Evolutionary conservation across 2,797 vertebrate genomes (phyloP), one percentile per base, ranked within the genome.

Genomic region (Peromyscus aztecus): DNA sequence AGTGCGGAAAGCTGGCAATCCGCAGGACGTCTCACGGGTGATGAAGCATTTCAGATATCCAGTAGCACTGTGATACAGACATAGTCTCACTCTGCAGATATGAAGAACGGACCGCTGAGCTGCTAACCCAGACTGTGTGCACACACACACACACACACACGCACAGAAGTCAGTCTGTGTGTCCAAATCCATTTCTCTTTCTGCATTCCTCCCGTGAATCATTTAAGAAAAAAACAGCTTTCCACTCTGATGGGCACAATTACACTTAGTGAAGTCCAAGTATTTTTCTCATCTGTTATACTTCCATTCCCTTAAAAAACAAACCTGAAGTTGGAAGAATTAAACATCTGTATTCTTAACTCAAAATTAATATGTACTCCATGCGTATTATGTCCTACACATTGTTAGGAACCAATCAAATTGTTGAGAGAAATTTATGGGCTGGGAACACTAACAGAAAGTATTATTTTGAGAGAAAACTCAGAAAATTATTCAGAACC

Each of bases 391-490:
- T 29, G 43, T 3, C 63, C 12, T 34, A 57, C 0, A 90, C 63
- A 6, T 63, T 87, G 23, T 61, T 89, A 76, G 76, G 61, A 92
- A 40, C 11, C 83, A 92, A 77, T 63, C 0, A 7, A 96, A 23
- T 65, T 94, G 27, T 11, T 86, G 13, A 40, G 40, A 94, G 16
- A 73, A 85, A 19, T 67, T 61, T 78, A 23, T 78, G 90, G 90
- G 57, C 29, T 71, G 13, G 57, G 89, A 93, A 93, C 52, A 31
- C 34, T 80, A 86, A 91, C 5, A 27, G 37, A 24, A 6, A 61
- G 55, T 93, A 6, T 94, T 67, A 85, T 92, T 90, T 95, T 91
- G 65, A 94, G n/a, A 94, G 52, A 81, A 94, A 89, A 31, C 7
- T 67, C 37, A 76, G 69, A 57, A 73, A 81, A 19, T 90, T 96